Evolutionary conservation across 2,113 vertebrate species (phyloP).

Genomic region (Labeo catla): DNA sequence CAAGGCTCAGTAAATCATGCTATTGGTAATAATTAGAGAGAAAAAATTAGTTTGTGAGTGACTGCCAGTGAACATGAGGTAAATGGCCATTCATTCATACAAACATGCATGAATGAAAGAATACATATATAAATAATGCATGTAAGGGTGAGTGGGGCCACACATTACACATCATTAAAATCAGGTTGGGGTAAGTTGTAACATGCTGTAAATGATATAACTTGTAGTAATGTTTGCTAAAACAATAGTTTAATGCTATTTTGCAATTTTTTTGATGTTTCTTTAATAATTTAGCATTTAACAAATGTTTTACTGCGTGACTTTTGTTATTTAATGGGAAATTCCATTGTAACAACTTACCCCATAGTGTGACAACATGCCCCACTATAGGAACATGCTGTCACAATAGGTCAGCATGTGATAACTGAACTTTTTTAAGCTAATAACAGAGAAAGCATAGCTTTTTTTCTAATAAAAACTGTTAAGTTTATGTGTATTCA

Average conservation of each 20-base stretch:
- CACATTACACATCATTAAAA: background rate
- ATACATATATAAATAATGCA: background rate
- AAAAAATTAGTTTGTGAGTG: background rate
- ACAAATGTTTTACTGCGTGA: background rate
- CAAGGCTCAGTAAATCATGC: background rate
- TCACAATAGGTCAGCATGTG: background rate
- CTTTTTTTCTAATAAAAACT: background rate
- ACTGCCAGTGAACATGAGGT: background rate
- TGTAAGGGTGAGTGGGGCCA: background rate
- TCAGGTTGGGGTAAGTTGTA: background rate
- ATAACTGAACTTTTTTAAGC: background rate
- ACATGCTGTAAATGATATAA: background rate
- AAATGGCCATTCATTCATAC: background rate
- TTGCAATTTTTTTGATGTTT: background rate
- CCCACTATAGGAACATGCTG: background rate
- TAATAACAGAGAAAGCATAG: background rate
- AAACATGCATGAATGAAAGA: background rate
- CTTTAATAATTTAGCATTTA: background rate
- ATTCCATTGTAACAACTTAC: background rate
- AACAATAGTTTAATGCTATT: background rate
- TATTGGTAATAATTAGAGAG: background rate
- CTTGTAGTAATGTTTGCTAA: background rate
- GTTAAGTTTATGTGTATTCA: background rate
- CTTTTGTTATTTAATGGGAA: background rate
- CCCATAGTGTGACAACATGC: background rate